These are phyloP conservation scores for Dufourea novaeangliae DNA, from an alignment of 1,140 invertebrate species.

Conservation along the genomic window DNA sequence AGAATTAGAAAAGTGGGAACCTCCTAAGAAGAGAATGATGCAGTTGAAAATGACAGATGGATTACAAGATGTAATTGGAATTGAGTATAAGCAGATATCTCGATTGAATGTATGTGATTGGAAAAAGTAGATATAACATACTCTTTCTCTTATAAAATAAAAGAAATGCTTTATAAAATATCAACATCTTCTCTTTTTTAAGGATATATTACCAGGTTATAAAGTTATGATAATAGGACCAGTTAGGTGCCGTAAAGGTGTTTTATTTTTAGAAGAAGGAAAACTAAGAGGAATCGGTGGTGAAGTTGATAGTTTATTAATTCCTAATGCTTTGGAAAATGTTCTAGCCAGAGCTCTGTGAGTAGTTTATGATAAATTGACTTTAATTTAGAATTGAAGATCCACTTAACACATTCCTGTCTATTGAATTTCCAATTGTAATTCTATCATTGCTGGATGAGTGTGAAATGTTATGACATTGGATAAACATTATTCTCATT, in stretches of 20 bases:
- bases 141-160: not conserved
- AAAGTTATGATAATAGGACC: constrained; percentile 84
- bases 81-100: constrained; percentile 85
- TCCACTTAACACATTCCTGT: too few relatives aligned
- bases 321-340: constrained; percentile 84
- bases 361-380: constrained; percentile 48
- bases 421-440: too few relatives aligned
- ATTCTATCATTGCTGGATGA: too few relatives aligned
- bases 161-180: not conserved
- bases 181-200: constrained; percentile 7
- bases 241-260: constrained; percentile 86
- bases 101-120: constrained; percentile 80
- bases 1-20: constrained; percentile 73
- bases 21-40: constrained; percentile 84
- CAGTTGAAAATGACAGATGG: constrained; percentile 90
- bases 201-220: constrained; percentile 78
- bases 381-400: too few relatives aligned
- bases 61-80: constrained; percentile 85
- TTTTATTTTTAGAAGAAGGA: constrained; percentile 85
- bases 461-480: too few relatives aligned
- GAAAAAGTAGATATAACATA: not conserved
- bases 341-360: constrained; percentile 84
- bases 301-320: constrained; percentile 86
- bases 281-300: constrained; percentile 88
- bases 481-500: too few relatives aligned